These are phyloP conservation scores for Coleophora flavipennella DNA, from an alignment of 2,888 invertebrate genomes.

Conservation along the genomic window DNA sequence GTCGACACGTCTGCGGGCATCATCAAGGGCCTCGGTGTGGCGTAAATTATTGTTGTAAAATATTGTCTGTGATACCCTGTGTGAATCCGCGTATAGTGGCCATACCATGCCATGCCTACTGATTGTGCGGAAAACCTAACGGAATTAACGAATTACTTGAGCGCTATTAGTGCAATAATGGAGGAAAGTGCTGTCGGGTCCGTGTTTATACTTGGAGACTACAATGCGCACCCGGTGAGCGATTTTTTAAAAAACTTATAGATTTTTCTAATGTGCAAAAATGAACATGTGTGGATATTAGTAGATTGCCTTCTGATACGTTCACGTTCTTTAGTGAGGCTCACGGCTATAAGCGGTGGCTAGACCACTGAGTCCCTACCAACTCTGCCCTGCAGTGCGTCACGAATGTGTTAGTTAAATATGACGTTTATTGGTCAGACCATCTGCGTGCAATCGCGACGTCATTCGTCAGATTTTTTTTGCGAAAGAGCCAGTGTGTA, in stretches of 20 bases:
- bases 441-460: slow-evolving; percentile 6
- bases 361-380: slow-evolving; percentile 5
- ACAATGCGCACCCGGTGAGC: slow-evolving; percentile 8
- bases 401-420: not conserved
- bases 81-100: not conserved
- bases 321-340: slow-evolving; percentile 8
- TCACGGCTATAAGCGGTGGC: slow-evolving; percentile 1
- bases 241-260: slow-evolving; percentile 5
- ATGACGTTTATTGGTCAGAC: slow-evolving; percentile 7
- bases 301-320: not conserved
- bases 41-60: not conserved
- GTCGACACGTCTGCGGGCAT: not conserved
- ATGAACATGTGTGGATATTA: slow-evolving; percentile 4
- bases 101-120: slow-evolving; percentile 1
- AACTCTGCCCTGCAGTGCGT: not conserved
- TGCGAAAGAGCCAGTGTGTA: too few species aligned
- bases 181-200: slow-evolving; percentile 6
- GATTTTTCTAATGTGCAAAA: slow-evolving; percentile 4
- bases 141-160: slow-evolving; percentile 5
- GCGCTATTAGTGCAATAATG: slow-evolving; percentile 7
- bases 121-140: not conserved
- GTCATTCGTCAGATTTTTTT: too few species aligned
- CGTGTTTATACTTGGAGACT: slow-evolving; percentile 8
- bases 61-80: not conserved
- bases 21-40: not conserved